These are phyloP conservation scores for Ptychoptera albimana DNA, from an alignment of 2,888 invertebrate genomes.

Conservation along the genomic window DNA sequence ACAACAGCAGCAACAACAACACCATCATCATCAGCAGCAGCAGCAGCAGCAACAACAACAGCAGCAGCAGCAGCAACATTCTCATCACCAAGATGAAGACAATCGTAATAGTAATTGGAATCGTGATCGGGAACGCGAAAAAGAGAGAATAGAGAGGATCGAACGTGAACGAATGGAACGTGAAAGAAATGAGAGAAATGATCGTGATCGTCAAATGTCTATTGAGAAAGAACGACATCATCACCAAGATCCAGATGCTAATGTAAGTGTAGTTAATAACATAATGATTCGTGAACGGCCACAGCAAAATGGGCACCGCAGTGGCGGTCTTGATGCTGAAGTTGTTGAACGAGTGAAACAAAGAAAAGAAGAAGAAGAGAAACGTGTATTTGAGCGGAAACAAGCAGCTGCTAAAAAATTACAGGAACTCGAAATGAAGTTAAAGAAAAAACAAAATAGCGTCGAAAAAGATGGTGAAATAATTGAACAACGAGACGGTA, in stretches of 20 bases:
- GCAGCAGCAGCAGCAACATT: background rate
- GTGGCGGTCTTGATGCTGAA: slow-evolving; percentile 50
- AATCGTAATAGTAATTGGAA: slow-evolving; percentile 7
- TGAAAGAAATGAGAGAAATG: slow-evolving; percentile 14
- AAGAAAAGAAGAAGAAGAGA: slow-evolving; percentile 78
- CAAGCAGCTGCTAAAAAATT: slow-evolving; percentile 45
- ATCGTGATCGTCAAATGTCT: slow-evolving; percentile 13
- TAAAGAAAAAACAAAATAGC: slow-evolving; percentile 39
- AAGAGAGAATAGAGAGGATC: slow-evolving; percentile 9
- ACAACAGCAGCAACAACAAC: slow-evolving; percentile 7
- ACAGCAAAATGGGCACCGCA: slow-evolving; percentile 42
- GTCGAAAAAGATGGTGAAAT: slow-evolving; percentile 21
- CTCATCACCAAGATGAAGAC: slow-evolving; percentile 12
- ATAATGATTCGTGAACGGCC: slow-evolving; percentile 6
- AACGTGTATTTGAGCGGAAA: slow-evolving; percentile 50
- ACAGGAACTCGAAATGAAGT: slow-evolving; percentile 49
- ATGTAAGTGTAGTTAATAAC: slow-evolving; percentile 13
- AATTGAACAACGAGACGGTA: background rate
- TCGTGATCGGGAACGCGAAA: slow-evolving; percentile 8
- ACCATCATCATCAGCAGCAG: slow-evolving; percentile 20
- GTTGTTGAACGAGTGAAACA: slow-evolving; percentile 72
- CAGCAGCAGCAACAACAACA: background rate
- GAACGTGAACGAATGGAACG: slow-evolving; percentile 11
- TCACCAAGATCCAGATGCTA: slow-evolving; percentile 14
- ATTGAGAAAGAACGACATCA: slow-evolving; percentile 20